Evolutionary conservation across 1,140 invertebrate genomes (phyloP).

Genomic region (Myzus persicae): DNA sequence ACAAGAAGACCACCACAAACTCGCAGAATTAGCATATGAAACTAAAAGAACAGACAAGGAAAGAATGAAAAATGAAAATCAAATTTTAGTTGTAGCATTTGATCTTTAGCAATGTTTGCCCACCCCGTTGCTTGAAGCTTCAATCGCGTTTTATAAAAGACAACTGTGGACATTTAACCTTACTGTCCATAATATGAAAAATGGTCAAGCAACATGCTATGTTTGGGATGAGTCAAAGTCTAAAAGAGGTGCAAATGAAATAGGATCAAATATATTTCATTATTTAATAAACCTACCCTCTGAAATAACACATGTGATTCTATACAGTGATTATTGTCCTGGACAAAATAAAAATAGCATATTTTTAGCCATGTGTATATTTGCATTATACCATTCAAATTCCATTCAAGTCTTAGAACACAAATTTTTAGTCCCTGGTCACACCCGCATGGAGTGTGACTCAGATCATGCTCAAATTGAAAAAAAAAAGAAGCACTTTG

Average conservation of each 20-base stretch:
- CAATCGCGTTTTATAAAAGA: not conserved
- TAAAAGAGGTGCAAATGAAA: not conserved
- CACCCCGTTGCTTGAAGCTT: not conserved
- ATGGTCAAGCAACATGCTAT: not conserved
- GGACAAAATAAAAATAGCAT: not conserved
- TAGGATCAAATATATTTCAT: not conserved
- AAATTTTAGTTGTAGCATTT: not conserved
- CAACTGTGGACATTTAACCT: not conserved
- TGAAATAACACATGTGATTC: not conserved
- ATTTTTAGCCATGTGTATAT: not conserved
- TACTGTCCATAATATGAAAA: constrained; percentile 8
- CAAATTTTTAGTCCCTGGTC: not conserved
- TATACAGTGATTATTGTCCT: not conserved
- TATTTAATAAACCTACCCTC: not conserved
- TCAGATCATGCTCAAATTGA: not conserved
- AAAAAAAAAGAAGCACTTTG: not conserved
- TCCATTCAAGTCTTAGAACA: not conserved
- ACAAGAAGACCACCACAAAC: not conserved
- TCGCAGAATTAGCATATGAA: not conserved
- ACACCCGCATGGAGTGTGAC: not conserved
- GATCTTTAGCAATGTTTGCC: not conserved
- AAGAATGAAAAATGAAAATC: constrained; percentile 1
- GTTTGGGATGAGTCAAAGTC: not conserved
- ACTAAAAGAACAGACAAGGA: not conserved
- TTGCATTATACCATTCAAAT: not conserved